Evolutionary conservation across 2,797 vertebrate species (phyloP), one percentile per base, ranked within the genome.

Genomic region (Mus spretus): DNA sequence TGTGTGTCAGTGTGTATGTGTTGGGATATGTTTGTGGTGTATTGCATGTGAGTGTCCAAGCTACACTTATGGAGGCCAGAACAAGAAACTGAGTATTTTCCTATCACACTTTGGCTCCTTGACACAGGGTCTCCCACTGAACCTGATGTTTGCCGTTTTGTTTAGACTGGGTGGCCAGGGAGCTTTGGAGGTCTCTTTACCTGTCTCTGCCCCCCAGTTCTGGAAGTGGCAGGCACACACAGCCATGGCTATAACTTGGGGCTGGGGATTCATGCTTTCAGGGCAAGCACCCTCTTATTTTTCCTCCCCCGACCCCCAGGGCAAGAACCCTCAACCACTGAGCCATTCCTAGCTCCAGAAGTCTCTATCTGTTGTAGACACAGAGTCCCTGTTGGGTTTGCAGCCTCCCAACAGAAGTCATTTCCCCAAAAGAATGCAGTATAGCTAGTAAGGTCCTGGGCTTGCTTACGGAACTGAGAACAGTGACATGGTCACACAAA

Each of bases 391-490:
- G 53, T 53, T 91, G 79, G 40, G 61, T 81, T 40, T 31, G 14
- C 57, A 53, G 70, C 55, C 37, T 92, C 17, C 57, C 87, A 88
- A 83, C n/a, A 93, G 92, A 92, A 85, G 12, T 1, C 31, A 20
- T 92, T 89, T 90, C 70, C 59, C 31, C 37, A 57, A 78, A 91
- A 90, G 79, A 74, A 24, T n/a, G 15, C 44, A 79, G 77, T 22
- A 19, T 37, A 65, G 34, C 78, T 61, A 70, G 82, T 90, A 84
- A 84, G 80, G 89, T 67, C 55, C 53, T 79, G 67, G 74, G n/a
- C 7, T n/a, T 34, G 40, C 26, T 75, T 91, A 77, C 93, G 84
- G 96, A 97, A 97, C 67, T 34, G 93, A 96, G 94, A 97, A 87
- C 80, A 80, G 34, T 78, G 53, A 61, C 6, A 11, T 5, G 22